These are phyloP conservation scores for Ips typographus DNA, from an alignment of 1,140 invertebrate species.

Conservation along the genomic window DNA sequence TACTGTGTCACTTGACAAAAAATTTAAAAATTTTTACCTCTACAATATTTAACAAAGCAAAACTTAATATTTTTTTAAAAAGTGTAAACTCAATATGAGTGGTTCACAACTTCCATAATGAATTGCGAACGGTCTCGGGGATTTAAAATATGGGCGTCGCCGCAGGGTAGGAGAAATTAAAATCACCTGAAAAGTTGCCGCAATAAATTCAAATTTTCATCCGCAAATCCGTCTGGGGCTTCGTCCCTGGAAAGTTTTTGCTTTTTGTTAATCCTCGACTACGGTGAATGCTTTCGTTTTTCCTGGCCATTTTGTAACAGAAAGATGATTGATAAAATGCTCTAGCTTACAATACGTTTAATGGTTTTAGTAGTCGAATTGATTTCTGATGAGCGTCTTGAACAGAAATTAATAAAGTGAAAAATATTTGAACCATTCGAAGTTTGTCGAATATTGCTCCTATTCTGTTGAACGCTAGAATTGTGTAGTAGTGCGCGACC, in stretches of 20 bases:
- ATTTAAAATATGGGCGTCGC: conserved; percentile 38
- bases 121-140: conserved; percentile 35
- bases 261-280: neutral
- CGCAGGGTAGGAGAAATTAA: conserved; percentile 30
- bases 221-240: conserved; percentile 12
- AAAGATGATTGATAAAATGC: no score
- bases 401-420: conserved; percentile 1
- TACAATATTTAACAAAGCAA: no score
- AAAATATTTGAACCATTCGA: conserved; percentile 20
- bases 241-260: conserved; percentile 14
- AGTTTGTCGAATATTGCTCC: conserved; percentile 13
- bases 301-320: no score
- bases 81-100: no score
- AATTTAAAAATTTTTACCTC: no score
- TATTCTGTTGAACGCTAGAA: conserved; percentile 3
- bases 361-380: no score
- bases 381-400: no score
- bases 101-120: conserved; percentile 26
- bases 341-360: no score
- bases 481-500: conserved; percentile 13
- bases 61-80: no score
- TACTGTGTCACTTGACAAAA: no score
- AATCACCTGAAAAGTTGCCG: conserved; percentile 34
- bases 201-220: conserved; percentile 39
- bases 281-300: no score